Conservation (phyloP, 64 coral and sea anemone genomes). For the Pocillopora verrucosa region DNA sequence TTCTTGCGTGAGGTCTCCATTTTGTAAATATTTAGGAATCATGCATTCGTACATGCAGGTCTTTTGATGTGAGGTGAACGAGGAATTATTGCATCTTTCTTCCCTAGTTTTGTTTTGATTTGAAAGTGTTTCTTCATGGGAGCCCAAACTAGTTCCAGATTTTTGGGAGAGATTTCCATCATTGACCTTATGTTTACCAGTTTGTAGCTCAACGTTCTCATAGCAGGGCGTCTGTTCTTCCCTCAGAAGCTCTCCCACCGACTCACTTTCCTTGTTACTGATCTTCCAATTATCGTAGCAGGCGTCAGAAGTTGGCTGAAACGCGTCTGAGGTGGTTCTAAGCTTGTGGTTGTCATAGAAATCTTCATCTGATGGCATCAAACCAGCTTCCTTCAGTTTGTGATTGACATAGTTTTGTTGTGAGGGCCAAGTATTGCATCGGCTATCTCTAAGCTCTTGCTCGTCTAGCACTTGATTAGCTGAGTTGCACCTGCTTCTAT, state of each 20-base stretch:
- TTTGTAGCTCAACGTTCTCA: not conserved
- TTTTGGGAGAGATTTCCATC: not conserved
- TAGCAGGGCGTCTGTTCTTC: not conserved
- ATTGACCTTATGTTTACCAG: not conserved
- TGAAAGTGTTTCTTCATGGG: not conserved
- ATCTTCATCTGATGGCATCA: not conserved
- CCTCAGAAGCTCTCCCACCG: too few species aligned
- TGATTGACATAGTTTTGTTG: constrained; percentile 18
- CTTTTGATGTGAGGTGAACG: not conserved
- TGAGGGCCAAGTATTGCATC: not conserved
- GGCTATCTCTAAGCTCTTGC: not conserved
- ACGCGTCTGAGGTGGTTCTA: not conserved
- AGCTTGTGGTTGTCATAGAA: constrained; percentile 40
- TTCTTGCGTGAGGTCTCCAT: too few species aligned
- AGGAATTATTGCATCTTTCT: not conserved
- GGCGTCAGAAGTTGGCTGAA: not conserved
- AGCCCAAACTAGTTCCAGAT: not conserved
- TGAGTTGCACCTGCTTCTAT: not conserved
- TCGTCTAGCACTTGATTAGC: not conserved
- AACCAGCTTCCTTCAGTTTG: not conserved
- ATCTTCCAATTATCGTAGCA: constrained; percentile 21
- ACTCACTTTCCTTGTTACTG: not conserved
- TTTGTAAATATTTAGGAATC: not conserved
- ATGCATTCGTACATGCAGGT: not conserved
- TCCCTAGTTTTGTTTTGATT: not conserved